Evolutionary conservation across 2,888 invertebrate genomes (phyloP).

Genomic region (Lasioglossum marginatum): DNA sequence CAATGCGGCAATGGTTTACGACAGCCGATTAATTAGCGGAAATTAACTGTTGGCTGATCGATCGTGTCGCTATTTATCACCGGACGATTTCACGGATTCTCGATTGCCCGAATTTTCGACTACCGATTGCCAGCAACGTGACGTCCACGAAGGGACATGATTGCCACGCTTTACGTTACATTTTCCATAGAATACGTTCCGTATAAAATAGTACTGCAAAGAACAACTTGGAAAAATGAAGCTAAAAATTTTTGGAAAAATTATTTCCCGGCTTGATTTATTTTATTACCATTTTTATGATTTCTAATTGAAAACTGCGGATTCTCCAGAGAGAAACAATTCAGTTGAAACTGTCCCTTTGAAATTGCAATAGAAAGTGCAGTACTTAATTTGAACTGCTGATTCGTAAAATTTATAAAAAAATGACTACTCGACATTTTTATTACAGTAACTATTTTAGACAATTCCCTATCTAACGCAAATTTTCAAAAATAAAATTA

Average conservation of each 20-base stretch:
- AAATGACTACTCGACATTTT: neutral
- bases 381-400: neutral
- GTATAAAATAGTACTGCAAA: neutral
- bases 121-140: neutral
- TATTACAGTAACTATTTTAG: neutral
- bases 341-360: neutral
- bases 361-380: neutral
- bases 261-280: neutral
- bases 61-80: constrained; percentile 14
- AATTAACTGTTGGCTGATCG: constrained; percentile 15
- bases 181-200: neutral
- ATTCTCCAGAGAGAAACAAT: neutral
- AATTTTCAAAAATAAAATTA: neutral
- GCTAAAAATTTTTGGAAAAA: neutral
- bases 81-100: constrained; percentile 7
- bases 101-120: constrained; percentile 12
- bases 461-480: rapidly evolving
- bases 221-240: neutral
- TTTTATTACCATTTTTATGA: neutral
- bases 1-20: constrained; percentile 5
- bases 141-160: neutral
- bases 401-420: neutral
- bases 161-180: neutral
- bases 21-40: constrained; percentile 20
- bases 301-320: neutral